Conservation (phyloP, 2,888 invertebrate genomes). For the Sarcophaga caerulescens region DNA sequence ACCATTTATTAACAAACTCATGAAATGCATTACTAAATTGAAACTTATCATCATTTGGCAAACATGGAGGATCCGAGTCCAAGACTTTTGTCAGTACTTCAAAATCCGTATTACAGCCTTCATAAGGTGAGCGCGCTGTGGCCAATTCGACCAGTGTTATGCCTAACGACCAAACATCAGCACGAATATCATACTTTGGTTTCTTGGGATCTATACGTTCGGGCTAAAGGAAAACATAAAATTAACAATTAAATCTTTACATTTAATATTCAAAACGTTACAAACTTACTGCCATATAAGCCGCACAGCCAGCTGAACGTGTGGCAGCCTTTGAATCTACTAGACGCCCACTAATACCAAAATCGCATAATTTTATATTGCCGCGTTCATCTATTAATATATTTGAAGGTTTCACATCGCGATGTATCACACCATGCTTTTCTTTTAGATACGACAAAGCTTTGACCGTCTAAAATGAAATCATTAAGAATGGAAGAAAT, state of each 20-base stretch:
- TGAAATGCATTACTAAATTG: constrained; percentile 92
- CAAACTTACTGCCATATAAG: constrained; percentile 96
- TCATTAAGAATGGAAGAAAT: constrained; percentile 43
- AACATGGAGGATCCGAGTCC: constrained; percentile 92
- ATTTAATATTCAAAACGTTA: neutral
- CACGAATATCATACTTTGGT: constrained; percentile 98
- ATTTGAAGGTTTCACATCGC: constrained; percentile 99
- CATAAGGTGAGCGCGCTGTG: constrained; percentile 96
- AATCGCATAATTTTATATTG: constrained; percentile 98
- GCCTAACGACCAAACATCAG: constrained; percentile 99
- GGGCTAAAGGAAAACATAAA: constrained; percentile 84
- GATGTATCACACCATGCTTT: constrained; percentile 97
- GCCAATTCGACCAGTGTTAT: constrained; percentile 98
- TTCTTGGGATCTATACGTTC: constrained; percentile 97
- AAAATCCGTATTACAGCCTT: constrained; percentile 98
- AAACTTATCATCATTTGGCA: constrained; percentile 86
- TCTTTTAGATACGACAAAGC: constrained; percentile 99
- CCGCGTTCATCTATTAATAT: constrained; percentile 97
- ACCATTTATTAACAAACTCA: constrained; percentile 95
- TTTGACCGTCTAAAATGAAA: constrained; percentile 90
- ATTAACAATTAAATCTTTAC: neutral
- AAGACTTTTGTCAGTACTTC: constrained; percentile 97
- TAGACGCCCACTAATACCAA: constrained; percentile 98
- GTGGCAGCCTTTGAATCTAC: constrained; percentile 99
- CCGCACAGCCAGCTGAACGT: constrained; percentile 98